Evolutionary conservation across 2,113 vertebrate genomes (phyloP).

Genomic region (Nothoprocta pentlandii): DNA sequence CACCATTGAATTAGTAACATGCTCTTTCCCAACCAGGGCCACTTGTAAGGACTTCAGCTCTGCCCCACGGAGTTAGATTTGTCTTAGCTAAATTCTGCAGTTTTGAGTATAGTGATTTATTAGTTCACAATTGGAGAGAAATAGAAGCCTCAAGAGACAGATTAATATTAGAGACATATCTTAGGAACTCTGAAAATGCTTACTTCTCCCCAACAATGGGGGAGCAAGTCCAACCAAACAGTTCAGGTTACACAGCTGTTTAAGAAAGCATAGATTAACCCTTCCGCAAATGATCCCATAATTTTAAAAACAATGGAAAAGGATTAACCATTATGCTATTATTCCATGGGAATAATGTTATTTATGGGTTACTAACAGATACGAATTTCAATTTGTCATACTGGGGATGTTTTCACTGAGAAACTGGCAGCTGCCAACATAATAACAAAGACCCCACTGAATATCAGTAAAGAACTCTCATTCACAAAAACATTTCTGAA

Average conservation of each 20-base stretch:
- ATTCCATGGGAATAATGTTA: too few relatives aligned
- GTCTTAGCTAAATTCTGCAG: slow-evolving; percentile 4
- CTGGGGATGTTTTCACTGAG: background rate
- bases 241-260: background rate
- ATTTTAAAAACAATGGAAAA: background rate
- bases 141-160: background rate
- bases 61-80: background rate
- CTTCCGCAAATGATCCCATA: background rate
- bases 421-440: background rate
- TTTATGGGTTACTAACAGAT: background rate
- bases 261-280: background rate
- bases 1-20: background rate
- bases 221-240: background rate
- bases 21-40: background rate
- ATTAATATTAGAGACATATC: background rate
- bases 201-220: background rate
- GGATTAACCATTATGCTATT: too few relatives aligned
- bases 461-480: background rate
- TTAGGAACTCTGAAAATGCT: background rate
- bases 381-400: background rate
- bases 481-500: background rate
- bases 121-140: background rate
- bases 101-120: background rate
- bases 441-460: background rate
- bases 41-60: background rate